A percentile compares a stretch with the other conserved stretches of the same genome.
These are phyloP conservation scores for Hyles euphorbiae DNA, from an alignment of 1,140 invertebrate species.

Conservation along the genomic window DNA sequence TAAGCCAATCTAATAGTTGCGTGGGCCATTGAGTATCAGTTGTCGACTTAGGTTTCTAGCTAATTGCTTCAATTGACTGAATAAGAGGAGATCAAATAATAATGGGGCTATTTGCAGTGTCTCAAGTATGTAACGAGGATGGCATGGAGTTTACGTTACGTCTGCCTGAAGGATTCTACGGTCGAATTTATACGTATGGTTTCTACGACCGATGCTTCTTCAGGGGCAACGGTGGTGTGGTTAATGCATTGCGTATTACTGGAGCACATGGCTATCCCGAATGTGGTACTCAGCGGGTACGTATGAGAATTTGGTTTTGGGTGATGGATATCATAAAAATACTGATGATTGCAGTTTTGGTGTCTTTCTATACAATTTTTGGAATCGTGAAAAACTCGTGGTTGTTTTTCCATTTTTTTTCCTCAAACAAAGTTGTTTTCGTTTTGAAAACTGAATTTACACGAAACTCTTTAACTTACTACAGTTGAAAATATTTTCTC, in stretches of 20 bases:
- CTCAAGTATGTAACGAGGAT: constrained; percentile 93
- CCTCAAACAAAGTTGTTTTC: too few species aligned
- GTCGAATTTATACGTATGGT: constrained; percentile 93
- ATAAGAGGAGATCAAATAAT: neutral
- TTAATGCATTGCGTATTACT: constrained; percentile 89
- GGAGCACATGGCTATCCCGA: constrained; percentile 93
- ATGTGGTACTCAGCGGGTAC: constrained; percentile 89
- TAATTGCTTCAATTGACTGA: too few species aligned
- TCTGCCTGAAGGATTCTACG: constrained; percentile 91
- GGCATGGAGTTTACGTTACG: constrained; percentile 94
- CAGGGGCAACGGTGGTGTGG: constrained; percentile 89
- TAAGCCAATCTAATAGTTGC: neutral
- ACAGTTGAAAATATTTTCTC: too few species aligned
- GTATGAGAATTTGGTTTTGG: constrained; percentile 18
- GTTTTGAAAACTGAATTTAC: too few species aligned
- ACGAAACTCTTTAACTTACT: too few species aligned
- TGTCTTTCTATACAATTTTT: too few species aligned
- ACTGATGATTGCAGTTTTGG: too few species aligned
- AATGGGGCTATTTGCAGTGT: constrained; percentile 77
- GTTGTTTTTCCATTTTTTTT: too few species aligned
- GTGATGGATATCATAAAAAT: too few species aligned
- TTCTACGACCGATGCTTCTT: constrained; percentile 95
- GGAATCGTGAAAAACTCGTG: too few species aligned
- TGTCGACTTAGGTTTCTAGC: too few species aligned
- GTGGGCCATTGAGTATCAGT: neutral